Evolutionary conservation across 2,797 vertebrate species (phyloP).

Genomic region (Borostomias antarcticus): DNA sequence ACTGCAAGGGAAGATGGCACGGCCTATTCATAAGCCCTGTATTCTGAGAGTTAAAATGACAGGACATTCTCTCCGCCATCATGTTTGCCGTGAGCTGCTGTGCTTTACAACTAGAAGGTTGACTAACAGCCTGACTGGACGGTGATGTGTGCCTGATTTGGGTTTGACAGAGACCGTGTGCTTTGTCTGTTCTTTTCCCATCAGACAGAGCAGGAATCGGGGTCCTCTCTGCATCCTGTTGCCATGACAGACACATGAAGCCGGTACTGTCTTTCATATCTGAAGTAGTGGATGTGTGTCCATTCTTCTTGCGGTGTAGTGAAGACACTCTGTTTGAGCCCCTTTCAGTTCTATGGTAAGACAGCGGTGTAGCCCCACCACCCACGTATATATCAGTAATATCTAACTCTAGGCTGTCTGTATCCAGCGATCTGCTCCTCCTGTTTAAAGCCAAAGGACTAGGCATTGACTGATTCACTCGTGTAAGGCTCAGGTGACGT

Average conservation of each 20-base stretch:
- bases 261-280: slow-evolving; percentile 54
- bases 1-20: slow-evolving; percentile 62
- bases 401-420: slow-evolving; percentile 85
- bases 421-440: slow-evolving; percentile 92
- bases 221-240: slow-evolving; percentile 64
- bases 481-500: slow-evolving; percentile 84
- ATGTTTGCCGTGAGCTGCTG: slow-evolving; percentile 26
- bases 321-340: slow-evolving; percentile 55
- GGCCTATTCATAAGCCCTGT: slow-evolving; percentile 63
- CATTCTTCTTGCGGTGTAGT: slow-evolving; percentile 64
- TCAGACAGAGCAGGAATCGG: slow-evolving; percentile 55
- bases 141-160: slow-evolving; percentile 49
- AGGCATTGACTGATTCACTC: slow-evolving; percentile 76
- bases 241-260: slow-evolving; percentile 61
- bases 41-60: slow-evolving; percentile 47
- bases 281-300: slow-evolving; percentile 49
- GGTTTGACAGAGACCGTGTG: slow-evolving; percentile 44
- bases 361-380: slow-evolving; percentile 59
- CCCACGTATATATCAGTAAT: slow-evolving; percentile 70
- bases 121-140: slow-evolving; percentile 35
- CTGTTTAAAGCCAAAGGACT: slow-evolving; percentile 84
- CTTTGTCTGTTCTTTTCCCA: slow-evolving; percentile 42
- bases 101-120: slow-evolving; percentile 32
- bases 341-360: slow-evolving; percentile 63
- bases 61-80: slow-evolving; percentile 35